Conservation (phyloP, 2,797 vertebrate species). For the Muscicapa comitata region DNA sequence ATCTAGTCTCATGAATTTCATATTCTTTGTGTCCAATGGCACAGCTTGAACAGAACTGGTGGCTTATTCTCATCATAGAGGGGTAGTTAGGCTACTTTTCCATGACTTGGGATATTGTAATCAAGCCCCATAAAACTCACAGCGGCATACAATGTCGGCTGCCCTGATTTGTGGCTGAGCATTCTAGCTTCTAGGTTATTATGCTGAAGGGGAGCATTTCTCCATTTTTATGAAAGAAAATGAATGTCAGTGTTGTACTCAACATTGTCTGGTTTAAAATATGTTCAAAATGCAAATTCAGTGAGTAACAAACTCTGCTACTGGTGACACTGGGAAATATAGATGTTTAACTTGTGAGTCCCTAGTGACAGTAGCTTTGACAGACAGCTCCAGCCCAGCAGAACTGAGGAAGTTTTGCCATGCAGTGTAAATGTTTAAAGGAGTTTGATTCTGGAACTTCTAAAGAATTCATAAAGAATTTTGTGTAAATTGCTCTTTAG, state of each 20-base stretch:
- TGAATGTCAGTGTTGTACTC: neutral
- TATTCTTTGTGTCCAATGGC: conserved; percentile 54
- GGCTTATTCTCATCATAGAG: conserved; percentile 60
- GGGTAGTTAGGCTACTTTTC: conserved; percentile 48
- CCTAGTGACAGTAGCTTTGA: neutral
- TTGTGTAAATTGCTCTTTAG: neutral
- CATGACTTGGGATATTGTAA: conserved; percentile 60
- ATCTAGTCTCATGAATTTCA: conserved; percentile 68
- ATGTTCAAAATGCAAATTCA: conserved; percentile 23
- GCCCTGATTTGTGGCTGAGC: conserved; percentile 53
- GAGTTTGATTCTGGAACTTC: neutral
- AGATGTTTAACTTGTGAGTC: conserved; percentile 11
- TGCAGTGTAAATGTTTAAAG: neutral
- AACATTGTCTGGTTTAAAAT: conserved; percentile 17
- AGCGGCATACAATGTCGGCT: neutral
- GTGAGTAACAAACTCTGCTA: neutral
- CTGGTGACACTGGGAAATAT: neutral
- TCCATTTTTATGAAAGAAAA: conserved; percentile 50
- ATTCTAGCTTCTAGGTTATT: conserved; percentile 16
- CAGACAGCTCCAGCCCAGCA: conserved; percentile 1
- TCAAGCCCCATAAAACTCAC: conserved; percentile 60
- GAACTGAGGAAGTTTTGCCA: neutral
- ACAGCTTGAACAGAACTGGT: conserved; percentile 67
- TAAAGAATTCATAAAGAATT: neutral
- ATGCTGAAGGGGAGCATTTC: conserved; percentile 23